Percentiles rank a stretch among this genome's conserved stretches.
phyloP scores from a whole-genome alignment of 2,888 invertebrate genomes.

The Scaptomyza cyrtandrae region DNA sequence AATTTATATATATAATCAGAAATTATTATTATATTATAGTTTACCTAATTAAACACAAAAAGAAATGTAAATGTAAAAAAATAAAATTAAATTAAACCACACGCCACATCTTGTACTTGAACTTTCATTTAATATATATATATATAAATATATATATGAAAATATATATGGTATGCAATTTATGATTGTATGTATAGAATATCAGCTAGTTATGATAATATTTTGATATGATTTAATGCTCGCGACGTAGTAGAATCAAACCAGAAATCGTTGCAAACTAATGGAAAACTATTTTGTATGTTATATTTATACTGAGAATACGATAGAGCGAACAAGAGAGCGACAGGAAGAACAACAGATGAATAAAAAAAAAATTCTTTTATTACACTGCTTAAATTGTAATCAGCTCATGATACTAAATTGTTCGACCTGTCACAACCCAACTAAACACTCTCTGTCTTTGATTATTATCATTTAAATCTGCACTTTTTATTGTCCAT shows the following conservation, averaged over 20 bases:
- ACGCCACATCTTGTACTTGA: constrained; percentile 62
- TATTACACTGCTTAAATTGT: constrained; percentile 20
- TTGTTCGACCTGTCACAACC: constrained; percentile 13
- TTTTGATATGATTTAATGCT: constrained; percentile 50
- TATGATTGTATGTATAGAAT: constrained; percentile 57
- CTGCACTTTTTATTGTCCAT: constrained; percentile 3
- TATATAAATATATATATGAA: constrained; percentile 28
- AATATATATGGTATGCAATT: constrained; percentile 50
- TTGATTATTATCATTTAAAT: not conserved
- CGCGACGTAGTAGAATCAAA: constrained; percentile 53
- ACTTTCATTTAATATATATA: constrained; percentile 26
- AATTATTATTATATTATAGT: constrained; percentile 17
- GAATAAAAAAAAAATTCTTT: constrained; percentile 11
- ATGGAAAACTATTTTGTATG: constrained; percentile 63
- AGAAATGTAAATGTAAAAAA: constrained; percentile 8
- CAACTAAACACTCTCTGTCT: constrained; percentile 8
- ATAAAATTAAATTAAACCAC: constrained; percentile 45
- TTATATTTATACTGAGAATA: constrained; percentile 71
- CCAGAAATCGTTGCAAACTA: constrained; percentile 65
- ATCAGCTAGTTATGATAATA: constrained; percentile 62
- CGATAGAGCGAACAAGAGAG: constrained; percentile 47
- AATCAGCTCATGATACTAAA: constrained; percentile 14
- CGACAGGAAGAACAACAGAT: constrained; percentile 29
- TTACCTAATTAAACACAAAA: constrained; percentile 22
- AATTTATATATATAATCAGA: constrained; percentile 30